Base-by-base conservation (phyloP, 2,888 invertebrate genomes). In the Spisula subtruncata region DNA sequence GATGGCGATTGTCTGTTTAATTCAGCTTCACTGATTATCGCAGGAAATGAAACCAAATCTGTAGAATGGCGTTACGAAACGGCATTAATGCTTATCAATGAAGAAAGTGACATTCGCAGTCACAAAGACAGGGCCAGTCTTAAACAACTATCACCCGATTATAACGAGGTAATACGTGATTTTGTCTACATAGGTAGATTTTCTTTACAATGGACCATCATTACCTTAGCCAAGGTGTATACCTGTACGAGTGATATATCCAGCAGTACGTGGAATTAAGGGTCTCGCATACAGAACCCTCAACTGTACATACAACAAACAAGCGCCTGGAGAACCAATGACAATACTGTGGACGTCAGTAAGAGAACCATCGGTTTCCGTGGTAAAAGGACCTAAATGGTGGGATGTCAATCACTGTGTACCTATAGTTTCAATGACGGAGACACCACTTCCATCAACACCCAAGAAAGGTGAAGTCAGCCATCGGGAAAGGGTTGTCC, bases 361-460 rank as follows among this genome's bases (percentile, higher is more conserved):
- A 16, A 71, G 32, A 10, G 32, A 29, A 32, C 71, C 71, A 14
- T 10, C 25, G 29, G 5, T 8, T 25, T 25, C 71, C 6, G 16
- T 71, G 29, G 29, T 32, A 32, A 71, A 2, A 29, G 71, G 71
- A 71, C 88, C 10, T 51, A 83, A 48, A 88, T 91, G 91, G 86
- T 87, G n/a, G 90, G 85, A 1, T 10, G 16, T 56, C 85, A 87
- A 56, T 60, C 82, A 29, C 32, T 71, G 29, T 32, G 71, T 32
- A 16, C 71, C 71, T 14, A 29, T 71, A 2, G 32, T 71, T 32
- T 71, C 29, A 1, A 71, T 1, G 6, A 18, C 1, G n/a, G 2
- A 60, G 0, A n/a, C 60, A 10, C 18, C 54, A 54, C 18, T 10
- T 54, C 20, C 54, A 54, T 18, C 54, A 2, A 20, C 14, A 18